Conservation (phyloP, 2,113 vertebrate species). For the Otocyon megalotis region DNA sequence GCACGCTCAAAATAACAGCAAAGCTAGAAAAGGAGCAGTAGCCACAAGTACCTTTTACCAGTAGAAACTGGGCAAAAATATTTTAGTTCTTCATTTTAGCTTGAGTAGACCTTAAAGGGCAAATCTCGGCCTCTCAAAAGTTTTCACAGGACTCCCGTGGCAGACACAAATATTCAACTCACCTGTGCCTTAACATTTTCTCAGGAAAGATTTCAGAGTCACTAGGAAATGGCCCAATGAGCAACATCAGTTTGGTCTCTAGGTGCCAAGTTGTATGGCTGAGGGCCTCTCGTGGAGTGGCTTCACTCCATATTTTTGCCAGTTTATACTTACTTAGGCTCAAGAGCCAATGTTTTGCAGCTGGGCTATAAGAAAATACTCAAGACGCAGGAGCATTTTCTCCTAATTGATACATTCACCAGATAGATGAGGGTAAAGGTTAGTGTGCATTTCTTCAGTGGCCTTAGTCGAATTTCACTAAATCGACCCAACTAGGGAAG, state of each 20-base stretch:
- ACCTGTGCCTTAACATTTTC: neutral
- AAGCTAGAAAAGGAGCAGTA: neutral
- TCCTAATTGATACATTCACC: neutral
- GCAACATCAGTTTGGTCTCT: neutral
- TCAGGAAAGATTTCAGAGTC: neutral
- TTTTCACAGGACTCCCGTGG: neutral
- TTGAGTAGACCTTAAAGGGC: neutral
- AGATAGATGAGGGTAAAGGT: neutral
- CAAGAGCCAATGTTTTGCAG: neutral
- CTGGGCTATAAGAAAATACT: neutral
- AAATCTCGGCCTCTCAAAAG: neutral
- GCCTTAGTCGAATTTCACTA: neutral
- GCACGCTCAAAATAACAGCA: neutral
- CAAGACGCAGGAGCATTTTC: neutral
- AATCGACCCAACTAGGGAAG: neutral
- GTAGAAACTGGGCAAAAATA: neutral
- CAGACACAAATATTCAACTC: neutral
- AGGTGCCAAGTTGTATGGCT: neutral
- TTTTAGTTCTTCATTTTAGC: neutral
- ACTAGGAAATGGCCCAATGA: neutral
- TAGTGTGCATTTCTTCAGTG: neutral
- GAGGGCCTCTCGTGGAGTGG: neutral
- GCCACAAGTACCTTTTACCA: neutral
- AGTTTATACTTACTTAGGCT: neutral
- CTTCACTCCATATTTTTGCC: neutral